Evolutionary conservation across 2,888 invertebrate genomes (phyloP).

Genomic region (Enchytraeus crypticus): DNA sequence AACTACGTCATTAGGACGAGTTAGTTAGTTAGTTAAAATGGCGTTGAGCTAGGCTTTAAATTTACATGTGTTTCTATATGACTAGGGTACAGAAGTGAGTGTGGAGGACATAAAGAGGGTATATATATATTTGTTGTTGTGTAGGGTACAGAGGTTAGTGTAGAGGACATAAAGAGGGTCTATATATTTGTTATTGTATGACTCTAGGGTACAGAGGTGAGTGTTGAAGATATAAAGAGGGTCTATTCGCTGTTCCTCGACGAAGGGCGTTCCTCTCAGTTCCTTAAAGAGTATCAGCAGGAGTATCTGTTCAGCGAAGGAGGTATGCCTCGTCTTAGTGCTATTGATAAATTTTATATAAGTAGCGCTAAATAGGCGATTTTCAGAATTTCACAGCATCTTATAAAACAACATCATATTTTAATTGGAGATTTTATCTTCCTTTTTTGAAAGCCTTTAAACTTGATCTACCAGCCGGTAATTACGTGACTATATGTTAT

Average conservation of each 20-base stretch:
- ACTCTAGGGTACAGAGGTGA: conserved; percentile 56
- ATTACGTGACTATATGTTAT: too few relatives aligned
- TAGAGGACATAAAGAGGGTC: conserved; percentile 88
- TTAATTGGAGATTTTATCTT: too few relatives aligned
- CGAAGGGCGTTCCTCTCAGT: conserved; percentile 83
- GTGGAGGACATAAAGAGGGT: conserved; percentile 88
- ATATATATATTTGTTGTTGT: too few relatives aligned
- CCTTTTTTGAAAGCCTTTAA: too few relatives aligned
- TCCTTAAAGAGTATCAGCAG: conserved; percentile 86
- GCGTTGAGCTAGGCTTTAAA: conserved; percentile 90
- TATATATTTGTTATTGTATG: conserved; percentile 56
- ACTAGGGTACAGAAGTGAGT: conserved; percentile 57
- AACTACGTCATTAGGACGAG: too few relatives aligned
- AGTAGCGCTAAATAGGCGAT: too few relatives aligned
- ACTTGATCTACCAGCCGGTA: too few relatives aligned
- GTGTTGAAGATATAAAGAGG: conserved; percentile 79
- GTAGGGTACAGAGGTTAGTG: conserved; percentile 57
- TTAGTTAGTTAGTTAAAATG: conserved; percentile 62
- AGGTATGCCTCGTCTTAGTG: too few relatives aligned
- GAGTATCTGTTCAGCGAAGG: conserved; percentile 72
- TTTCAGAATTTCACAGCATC: too few relatives aligned
- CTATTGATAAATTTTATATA: too few relatives aligned
- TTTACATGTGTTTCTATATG: neutral
- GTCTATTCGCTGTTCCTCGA: conserved; percentile 91
- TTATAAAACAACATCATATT: too few relatives aligned